These are phyloP conservation scores for Epirrhoe alternata DNA, from an alignment of 2,888 invertebrate genomes.

Conservation along the genomic window DNA sequence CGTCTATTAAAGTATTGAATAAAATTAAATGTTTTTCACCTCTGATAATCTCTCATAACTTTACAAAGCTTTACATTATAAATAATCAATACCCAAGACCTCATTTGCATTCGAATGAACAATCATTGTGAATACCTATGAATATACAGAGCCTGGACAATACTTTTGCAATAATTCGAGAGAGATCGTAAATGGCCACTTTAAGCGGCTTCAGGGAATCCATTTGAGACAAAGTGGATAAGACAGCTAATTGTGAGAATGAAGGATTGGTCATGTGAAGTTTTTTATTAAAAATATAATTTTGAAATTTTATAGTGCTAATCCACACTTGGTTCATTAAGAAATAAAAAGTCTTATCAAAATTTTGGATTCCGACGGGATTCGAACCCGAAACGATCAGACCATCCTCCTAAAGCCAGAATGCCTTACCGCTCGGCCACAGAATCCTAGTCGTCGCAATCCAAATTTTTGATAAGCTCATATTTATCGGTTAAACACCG, in stretches of 20 bases:
- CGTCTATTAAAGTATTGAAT: too few species aligned
- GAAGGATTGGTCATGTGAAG: slow-evolving; percentile 41
- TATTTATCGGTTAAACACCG: too few species aligned
- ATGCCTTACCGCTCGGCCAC: too few species aligned
- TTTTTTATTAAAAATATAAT: neutral
- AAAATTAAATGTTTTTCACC: too few species aligned
- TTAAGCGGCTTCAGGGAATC: slow-evolving; percentile 50
- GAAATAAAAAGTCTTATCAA: too few species aligned
- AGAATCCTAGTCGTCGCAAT: too few species aligned
- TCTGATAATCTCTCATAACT: neutral
- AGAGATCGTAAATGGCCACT: slow-evolving; percentile 49
- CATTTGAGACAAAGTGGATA: slow-evolving; percentile 54
- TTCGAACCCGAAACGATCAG: too few species aligned
- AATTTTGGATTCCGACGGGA: too few species aligned
- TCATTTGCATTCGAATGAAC: slow-evolving; percentile 3
- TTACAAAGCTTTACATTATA: neutral
- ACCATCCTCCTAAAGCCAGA: too few species aligned
- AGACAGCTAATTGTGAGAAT: slow-evolving; percentile 46
- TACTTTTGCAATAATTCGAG: slow-evolving; percentile 50
- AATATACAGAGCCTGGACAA: slow-evolving; percentile 25
- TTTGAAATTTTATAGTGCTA: too few species aligned
- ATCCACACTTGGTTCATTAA: too few species aligned
- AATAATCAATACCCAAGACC: neutral
- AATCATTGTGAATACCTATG: slow-evolving; percentile 15
- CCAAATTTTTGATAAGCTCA: too few species aligned